Base-by-base conservation (phyloP, 53 echinoderm and acorn worm genomes). In the Arbacia lixula region DNA sequence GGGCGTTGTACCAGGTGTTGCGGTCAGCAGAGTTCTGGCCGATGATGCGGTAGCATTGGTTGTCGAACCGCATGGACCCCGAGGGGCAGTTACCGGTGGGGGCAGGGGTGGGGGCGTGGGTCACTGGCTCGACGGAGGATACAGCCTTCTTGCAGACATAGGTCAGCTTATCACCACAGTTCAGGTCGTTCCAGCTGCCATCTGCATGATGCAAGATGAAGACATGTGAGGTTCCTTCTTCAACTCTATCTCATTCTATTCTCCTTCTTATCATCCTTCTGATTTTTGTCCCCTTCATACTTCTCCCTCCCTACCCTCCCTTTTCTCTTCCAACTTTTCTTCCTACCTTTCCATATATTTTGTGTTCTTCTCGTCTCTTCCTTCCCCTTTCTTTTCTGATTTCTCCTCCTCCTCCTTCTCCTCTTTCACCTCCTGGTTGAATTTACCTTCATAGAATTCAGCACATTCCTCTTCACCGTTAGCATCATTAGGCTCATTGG, bases 401-500 rank as follows among this genome's bases (percentile, higher is more conserved):
- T n/a, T n/a, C n/a, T n/a, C n/a, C n/a, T n/a, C n/a, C n/a, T n/a
- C n/a, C n/a, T n/a, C n/a, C n/a, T n/a, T n/a, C n/a, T n/a, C n/a
- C n/a, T n/a, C n/a, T n/a, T n/a, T n/a, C n/a, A n/a, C n/a, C n/a
- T n/a, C n/a, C 21, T 36, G 41, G 16, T 68, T 41, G 12, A 3
- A 42, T 52, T 73, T 73, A 81, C 81, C 61, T 41, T 62, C 29
- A 37, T 81, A 81, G 32, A 85, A 73, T 62, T 90, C 87, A 12
- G 60, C 93, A 90, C 93, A 93, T 80, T 93, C 87, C 53, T 93
- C 93, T 66, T 90, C 90, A 37, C 98, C 98, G 38, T 94, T 94
- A 61, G 72, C 90, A 72, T 96, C 98, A 69, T 97, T 97, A 24
- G 98, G 97, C 56, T 97, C 98, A 60, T 86, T 93, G 19, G 6